These are phyloP conservation scores for Gryllus longicercus DNA, from an alignment of 2,888 invertebrate species.

Conservation along the genomic window DNA sequence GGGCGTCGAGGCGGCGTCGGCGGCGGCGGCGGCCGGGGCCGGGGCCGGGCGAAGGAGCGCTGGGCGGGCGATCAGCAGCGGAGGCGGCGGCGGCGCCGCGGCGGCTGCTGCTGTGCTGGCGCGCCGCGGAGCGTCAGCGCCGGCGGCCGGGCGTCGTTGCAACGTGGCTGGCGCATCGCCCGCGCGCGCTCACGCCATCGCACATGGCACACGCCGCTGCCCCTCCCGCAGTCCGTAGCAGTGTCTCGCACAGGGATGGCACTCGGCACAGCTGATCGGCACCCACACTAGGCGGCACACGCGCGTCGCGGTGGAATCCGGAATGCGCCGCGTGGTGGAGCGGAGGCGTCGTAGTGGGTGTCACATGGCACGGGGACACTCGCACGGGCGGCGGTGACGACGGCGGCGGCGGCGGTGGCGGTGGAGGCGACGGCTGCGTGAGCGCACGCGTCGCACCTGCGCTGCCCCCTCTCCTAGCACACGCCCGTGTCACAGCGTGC, in stretches of 20 bases:
- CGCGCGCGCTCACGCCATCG: too few relatives aligned
- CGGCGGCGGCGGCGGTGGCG: not conserved
- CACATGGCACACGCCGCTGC: too few relatives aligned
- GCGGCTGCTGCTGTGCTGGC: not conserved
- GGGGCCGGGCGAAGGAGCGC: not conserved
- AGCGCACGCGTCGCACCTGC: not conserved
- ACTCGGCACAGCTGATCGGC: constrained; percentile 22
- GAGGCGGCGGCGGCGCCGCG: too few relatives aligned
- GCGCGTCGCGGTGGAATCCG: constrained; percentile 32
- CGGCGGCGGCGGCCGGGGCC: not conserved
- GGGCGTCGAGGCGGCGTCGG: not conserved
- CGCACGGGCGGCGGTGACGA: not conserved
- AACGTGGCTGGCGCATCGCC: too few relatives aligned
- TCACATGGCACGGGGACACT: not conserved
- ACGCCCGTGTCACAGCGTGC: not conserved
- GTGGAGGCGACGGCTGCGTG: not conserved
- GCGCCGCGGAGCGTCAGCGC: not conserved
- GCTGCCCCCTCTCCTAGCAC: not conserved
- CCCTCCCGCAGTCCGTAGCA: too few relatives aligned
- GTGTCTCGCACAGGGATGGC: constrained; percentile 18
- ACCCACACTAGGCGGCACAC: constrained; percentile 18
- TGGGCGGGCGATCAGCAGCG: not conserved
- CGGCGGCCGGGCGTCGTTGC: too few relatives aligned
- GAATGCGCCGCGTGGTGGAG: not conserved
- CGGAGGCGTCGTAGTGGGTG: not conserved